These are phyloP conservation scores for Atrina japonica DNA, from an alignment of 2,888 invertebrate species.

Conservation along the genomic window DNA sequence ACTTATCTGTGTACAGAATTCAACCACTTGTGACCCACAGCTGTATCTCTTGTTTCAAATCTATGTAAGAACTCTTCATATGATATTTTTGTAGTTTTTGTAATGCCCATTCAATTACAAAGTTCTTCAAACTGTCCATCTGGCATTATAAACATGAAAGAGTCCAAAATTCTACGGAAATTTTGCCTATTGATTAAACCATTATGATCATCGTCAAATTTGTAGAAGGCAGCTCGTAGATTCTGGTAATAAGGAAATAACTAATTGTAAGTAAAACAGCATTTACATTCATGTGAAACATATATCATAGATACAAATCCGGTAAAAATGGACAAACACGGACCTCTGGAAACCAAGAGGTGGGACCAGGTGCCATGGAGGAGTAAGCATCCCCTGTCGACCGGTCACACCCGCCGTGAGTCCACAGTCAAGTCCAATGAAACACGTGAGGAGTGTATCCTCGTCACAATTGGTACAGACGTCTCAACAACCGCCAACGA, in stretches of 20 bases:
- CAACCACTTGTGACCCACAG: constrained; percentile 78
- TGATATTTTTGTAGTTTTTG: constrained; percentile 64
- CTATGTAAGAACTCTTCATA: constrained; percentile 76
- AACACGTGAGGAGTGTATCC: too few relatives aligned
- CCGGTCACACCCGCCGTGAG: too few relatives aligned
- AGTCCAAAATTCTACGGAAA: constrained; percentile 76
- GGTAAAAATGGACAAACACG: too few relatives aligned
- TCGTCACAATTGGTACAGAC: too few relatives aligned
- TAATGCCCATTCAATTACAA: constrained; percentile 72
- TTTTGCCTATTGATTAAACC: constrained; percentile 73
- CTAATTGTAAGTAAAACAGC: too few relatives aligned
- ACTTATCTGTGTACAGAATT: constrained; percentile 76
- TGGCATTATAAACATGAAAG: constrained; percentile 75
- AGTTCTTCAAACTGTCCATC: constrained; percentile 76
- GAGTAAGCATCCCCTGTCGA: too few relatives aligned
- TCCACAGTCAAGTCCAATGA: too few relatives aligned
- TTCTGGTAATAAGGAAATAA: constrained; percentile 61
- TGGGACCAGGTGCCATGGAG: too few relatives aligned
- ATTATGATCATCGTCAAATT: constrained; percentile 77
- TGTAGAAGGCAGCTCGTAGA: constrained; percentile 77
- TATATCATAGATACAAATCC: too few relatives aligned
- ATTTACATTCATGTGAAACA: too few relatives aligned
- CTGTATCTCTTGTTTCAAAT: constrained; percentile 77
- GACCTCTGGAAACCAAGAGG: too few relatives aligned
- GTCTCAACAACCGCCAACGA: too few relatives aligned